Base-by-base conservation (phyloP, 2,797 vertebrate genomes). In the Silurus lanzhouensis region DNA sequence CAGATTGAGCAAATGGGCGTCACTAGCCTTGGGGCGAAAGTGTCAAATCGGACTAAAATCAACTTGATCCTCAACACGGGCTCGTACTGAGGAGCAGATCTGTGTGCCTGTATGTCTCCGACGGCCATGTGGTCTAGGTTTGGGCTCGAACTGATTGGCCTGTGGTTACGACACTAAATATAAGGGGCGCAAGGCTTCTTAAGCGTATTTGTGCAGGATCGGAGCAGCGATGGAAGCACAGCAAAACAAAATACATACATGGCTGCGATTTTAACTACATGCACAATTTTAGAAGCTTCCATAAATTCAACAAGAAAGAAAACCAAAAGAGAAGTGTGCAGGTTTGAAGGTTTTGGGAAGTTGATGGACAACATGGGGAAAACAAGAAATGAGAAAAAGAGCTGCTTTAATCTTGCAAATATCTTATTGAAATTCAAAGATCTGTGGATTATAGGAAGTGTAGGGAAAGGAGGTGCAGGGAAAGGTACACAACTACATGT, bases 41-140 rank as follows among this genome's bases (percentile, higher is more conserved):
- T 77, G 20, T 84, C 27, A 12, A 84, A 88, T 46, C 48, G 86
- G 90, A 85, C 72, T 2, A 67, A 44, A 75, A 55, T 70, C 58
- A 78, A 67, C 57, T n/a, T 75, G 20, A 66, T 84, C 64, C 82
- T 76, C 67, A 31, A 48, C 38, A 25, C 38, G 27, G 61, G 66
- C 7, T 55, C 67, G 52, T 48, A 52, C 82, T 83, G 12, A 75
- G 71, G 84, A 8, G 84, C 72, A 46, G 71, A 6, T 71, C 17
- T 6, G 19, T 3, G 15, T 25, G 68, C 2, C 63, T 25, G 64
- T 74, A 80, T 27, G 75, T 70, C 66, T 61, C 55, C 5, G 48
- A 68, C 76, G 83, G n/a, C 84, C 89, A 91, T 89, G 71, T 88
- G 90, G 86, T 87, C 55, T 68, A 13, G 25, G 87, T 91, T 84